A percentile compares a stretch with the other conserved stretches of the same genome.
phyloP scores from a whole-genome alignment of 2,797 vertebrate genomes.

The Labeo calbasu region DNA sequence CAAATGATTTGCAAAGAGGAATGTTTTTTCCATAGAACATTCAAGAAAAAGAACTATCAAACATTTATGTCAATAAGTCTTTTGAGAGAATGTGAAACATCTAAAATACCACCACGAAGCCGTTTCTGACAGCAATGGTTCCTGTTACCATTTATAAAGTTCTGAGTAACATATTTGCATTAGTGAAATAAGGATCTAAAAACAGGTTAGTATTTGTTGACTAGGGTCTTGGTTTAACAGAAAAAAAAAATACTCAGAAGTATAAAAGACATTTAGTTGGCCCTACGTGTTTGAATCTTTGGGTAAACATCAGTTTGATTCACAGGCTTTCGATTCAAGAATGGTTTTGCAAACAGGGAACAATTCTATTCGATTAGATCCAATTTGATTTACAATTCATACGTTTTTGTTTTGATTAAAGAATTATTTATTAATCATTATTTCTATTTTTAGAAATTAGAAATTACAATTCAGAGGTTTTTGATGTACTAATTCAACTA shows the following conservation, averaged over 20 bases:
- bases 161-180: neutral
- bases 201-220: neutral
- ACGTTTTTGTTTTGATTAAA: no score
- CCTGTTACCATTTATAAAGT: neutral
- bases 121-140: neutral
- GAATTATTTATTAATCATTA: no score
- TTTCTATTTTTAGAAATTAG: no score
- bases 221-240: neutral
- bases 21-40: neutral
- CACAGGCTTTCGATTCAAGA: no score
- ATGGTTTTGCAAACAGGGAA: no score
- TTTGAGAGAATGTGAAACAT: neutral
- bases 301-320: neutral
- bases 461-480: neutral
- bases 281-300: neutral
- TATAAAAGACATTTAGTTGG: neutral
- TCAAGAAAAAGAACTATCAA: conserved; percentile 5
- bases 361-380: no score
- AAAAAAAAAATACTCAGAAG: neutral
- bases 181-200: conserved; percentile 20
- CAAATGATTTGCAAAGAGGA: neutral
- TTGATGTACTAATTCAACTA: neutral
- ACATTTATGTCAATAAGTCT: neutral
- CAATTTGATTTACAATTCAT: no score
- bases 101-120: neutral